These are phyloP conservation scores for Caenorhabditis sp. DNA, from an alignment of 2,888 invertebrate species.

Conservation along the genomic window DNA sequence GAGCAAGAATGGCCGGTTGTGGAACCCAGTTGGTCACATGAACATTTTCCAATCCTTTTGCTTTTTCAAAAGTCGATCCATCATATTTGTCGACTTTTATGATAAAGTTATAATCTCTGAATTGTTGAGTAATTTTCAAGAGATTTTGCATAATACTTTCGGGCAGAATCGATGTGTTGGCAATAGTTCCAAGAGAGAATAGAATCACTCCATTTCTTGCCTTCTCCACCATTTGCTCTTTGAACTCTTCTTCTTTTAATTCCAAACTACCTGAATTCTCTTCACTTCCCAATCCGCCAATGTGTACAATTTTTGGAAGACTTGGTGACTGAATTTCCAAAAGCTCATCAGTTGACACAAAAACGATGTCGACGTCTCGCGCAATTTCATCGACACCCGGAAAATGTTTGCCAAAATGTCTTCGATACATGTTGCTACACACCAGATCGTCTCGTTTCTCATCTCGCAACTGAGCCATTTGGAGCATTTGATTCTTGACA, in stretches of 20 bases:
- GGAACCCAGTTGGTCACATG: conserved; percentile 50
- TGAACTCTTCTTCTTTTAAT: conserved; percentile 26
- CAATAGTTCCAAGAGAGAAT: conserved; percentile 57
- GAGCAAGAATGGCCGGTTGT: conserved; percentile 40
- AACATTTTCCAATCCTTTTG: conserved; percentile 32
- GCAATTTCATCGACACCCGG: conserved; percentile 43
- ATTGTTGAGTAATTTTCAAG: conserved; percentile 37
- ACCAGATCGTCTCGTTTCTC: conserved; percentile 14
- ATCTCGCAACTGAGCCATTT: conserved; percentile 18
- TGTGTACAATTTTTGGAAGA: conserved; percentile 49
- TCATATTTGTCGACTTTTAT: conserved; percentile 53
- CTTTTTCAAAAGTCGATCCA: conserved; percentile 19
- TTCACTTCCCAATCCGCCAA: conserved; percentile 48
- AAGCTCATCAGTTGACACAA: conserved; percentile 55
- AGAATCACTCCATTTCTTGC: conserved; percentile 43
- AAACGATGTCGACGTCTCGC: conserved; percentile 50
- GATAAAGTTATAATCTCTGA: conserved; percentile 56
- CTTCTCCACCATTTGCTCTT: conserved; percentile 36
- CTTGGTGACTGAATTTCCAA: conserved; percentile 56
- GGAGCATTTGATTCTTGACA: conserved; percentile 15
- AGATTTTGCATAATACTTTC: conserved; percentile 43
- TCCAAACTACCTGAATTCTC: neutral
- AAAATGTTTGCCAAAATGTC: conserved; percentile 42
- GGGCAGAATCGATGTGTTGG: conserved; percentile 48
- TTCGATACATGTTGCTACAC: conserved; percentile 22